These are phyloP conservation scores for Thamnaconus septentrionalis DNA, from an alignment of 2,113 vertebrate genomes.

Conservation along the genomic window DNA sequence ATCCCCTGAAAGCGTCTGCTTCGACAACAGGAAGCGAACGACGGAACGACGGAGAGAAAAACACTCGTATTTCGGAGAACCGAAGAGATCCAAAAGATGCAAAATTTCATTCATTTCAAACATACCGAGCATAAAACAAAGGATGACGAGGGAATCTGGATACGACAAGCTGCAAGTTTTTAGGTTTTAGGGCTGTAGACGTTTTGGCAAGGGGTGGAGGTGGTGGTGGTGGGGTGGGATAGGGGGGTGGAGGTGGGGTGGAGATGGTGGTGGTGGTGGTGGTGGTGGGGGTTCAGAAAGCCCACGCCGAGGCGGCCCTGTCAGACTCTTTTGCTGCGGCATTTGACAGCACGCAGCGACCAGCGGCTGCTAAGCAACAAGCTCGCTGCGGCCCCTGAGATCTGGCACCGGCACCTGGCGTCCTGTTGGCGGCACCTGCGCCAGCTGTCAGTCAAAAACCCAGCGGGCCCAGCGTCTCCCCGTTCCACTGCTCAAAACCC, in stretches of 20 bases:
- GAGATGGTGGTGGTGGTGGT: neutral
- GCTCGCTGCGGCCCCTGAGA: constrained; percentile 81
- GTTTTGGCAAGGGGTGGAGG: constrained; percentile 21
- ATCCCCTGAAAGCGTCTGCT: constrained; percentile 50
- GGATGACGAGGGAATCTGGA: constrained; percentile 16
- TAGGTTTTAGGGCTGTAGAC: constrained; percentile 6
- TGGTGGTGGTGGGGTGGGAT: neutral
- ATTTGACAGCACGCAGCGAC: constrained; percentile 63
- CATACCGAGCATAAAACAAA: neutral
- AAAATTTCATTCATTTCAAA: constrained; percentile 1
- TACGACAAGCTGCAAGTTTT: constrained; percentile 34
- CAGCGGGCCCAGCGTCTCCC: neutral
- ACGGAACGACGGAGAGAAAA: constrained; percentile 27
- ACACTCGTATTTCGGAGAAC: constrained; percentile 21
- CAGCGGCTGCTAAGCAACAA: constrained; percentile 90
- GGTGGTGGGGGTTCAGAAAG: constrained; percentile 7
- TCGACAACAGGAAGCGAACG: constrained; percentile 30
- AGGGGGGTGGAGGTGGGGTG: neutral
- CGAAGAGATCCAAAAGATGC: neutral
- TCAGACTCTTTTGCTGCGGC: constrained; percentile 32
- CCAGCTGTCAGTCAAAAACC: constrained; percentile 54
- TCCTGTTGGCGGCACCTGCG: constrained; percentile 58
- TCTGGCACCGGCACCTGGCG: constrained; percentile 43
- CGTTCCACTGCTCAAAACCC: neutral
- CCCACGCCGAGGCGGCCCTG: constrained; percentile 40